Evolutionary conservation across 2,113 vertebrate genomes (phyloP), one percentile per base, ranked within the genome.

Genomic region (Forbesichthys papilliferus): DNA sequence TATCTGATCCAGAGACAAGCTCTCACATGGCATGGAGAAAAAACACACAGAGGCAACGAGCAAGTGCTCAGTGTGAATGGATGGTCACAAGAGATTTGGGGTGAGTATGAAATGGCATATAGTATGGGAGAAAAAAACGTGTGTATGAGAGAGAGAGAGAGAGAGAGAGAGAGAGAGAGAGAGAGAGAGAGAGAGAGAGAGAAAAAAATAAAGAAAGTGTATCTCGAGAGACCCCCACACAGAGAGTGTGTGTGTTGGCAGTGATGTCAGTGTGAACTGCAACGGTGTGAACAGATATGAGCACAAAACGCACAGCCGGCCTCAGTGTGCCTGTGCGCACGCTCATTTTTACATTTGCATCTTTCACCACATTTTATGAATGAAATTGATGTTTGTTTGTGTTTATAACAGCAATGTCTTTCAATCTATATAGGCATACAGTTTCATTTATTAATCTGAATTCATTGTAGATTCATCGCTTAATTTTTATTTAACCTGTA

Each of bases 1-100:
- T 87, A 89, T 90, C 89, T 86, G 89, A 91, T 91, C 68, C 81
- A 75, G 66, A 83, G 87, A 86, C 86, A 84, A 78, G 74, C 81
- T 67, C 83, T 79, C 74, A 64, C 74, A 61, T 73, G 64, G 81
- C 87, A 84, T 79, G 83, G 83, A 78, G 86, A 78, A 80, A 84
- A 86, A 84, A 80, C 84, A 74, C 68, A 48, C 57, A 66, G 80
- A 70, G 66, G 71, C 74, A 54, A 74, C 55, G 48, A 11, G 82
- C 61, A 84, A 57, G 20, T 20, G 7, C 55, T 20, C 55, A 27
- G 55, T 59, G 20, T 67, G 85, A 69, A 79, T 68, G 79, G 84
- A 67, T 71, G 65, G 68, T 61, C 69, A 68, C 62, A 80, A 63
- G 75, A 74, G 54, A 77, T 68, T 33, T 34, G 10, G 3, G 13